phyloP scores from a whole-genome alignment of 2,113 vertebrate genomes.

The Pollachius pollachius region DNA sequence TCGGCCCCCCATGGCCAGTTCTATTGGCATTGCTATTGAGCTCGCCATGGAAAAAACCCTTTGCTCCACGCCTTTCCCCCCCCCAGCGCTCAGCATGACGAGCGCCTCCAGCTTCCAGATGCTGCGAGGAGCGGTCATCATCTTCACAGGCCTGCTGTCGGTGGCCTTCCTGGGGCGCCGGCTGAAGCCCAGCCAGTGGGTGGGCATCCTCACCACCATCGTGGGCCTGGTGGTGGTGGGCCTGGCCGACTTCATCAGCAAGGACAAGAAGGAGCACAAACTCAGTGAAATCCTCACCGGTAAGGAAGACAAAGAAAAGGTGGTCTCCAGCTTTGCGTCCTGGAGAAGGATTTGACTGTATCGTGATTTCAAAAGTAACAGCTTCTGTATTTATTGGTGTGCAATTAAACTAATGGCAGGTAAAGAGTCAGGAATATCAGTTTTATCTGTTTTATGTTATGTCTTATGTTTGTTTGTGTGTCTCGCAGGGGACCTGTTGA shows the following conservation, averaged over 20 bases:
- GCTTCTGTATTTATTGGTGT: no score
- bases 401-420: no score
- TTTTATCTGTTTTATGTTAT: no score
- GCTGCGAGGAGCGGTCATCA: conserved; percentile 88
- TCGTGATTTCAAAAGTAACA: no score
- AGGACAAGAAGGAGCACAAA: conserved; percentile 62
- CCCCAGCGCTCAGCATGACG: conserved; percentile 89
- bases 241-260: conserved; percentile 80
- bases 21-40: no score
- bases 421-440: no score
- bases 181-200: conserved; percentile 82
- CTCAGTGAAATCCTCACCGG: conserved; percentile 89
- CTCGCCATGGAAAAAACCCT: no score
- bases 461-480: background rate
- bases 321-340: no score
- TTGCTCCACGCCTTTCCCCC: background rate
- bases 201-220: conserved; percentile 88
- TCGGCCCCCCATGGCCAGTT: no score
- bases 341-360: no score
- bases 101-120: conserved; percentile 98
- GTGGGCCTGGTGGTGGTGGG: conserved; percentile 87
- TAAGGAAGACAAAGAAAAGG: conserved; percentile 35
- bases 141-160: conserved; percentile 90
- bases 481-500: conserved; percentile 84
- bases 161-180: conserved; percentile 86